A percentile compares a stretch with the other conserved stretches of the same genome.
These are phyloP conservation scores for Isotomurus palustris DNA, from an alignment of 2,888 invertebrate species.

Conservation along the genomic window DNA sequence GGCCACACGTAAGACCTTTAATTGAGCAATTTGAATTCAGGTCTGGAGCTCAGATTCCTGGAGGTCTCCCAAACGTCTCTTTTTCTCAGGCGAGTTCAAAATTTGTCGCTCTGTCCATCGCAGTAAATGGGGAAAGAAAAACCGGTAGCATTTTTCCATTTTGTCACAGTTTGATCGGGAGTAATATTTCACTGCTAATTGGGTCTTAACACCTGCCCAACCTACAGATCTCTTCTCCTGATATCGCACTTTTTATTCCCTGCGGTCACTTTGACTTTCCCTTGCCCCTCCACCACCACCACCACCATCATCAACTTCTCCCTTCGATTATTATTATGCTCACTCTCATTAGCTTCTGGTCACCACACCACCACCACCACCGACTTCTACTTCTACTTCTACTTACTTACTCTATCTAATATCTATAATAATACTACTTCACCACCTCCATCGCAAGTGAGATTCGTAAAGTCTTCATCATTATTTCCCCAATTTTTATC, in stretches of 20 bases:
- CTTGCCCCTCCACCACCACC: constrained; percentile 30
- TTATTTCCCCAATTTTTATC: neutral
- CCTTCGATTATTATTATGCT: neutral
- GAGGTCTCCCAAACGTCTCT: constrained; percentile 37
- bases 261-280: constrained; percentile 46
- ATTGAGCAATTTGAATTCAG: constrained; percentile 47
- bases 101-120: constrained; percentile 24
- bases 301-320: neutral
- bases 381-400: too few relatives aligned
- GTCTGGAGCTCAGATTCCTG: constrained; percentile 39
- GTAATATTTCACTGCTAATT: constrained; percentile 48
- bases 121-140: constrained; percentile 35
- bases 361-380: neutral
- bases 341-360: neutral
- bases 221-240: constrained; percentile 44
- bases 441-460: too few relatives aligned
- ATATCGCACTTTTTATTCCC: constrained; percentile 44
- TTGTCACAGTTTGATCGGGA: constrained; percentile 46
- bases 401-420: too few relatives aligned
- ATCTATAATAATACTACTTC: neutral
- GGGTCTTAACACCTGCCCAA: constrained; percentile 47
- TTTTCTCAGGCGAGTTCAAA: constrained; percentile 24
- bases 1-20: constrained; percentile 47
- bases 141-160: constrained; percentile 47
- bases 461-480: too few relatives aligned